phyloP scores from a whole-genome alignment of 1,140 invertebrate species.

The Mamestra configurata region DNA sequence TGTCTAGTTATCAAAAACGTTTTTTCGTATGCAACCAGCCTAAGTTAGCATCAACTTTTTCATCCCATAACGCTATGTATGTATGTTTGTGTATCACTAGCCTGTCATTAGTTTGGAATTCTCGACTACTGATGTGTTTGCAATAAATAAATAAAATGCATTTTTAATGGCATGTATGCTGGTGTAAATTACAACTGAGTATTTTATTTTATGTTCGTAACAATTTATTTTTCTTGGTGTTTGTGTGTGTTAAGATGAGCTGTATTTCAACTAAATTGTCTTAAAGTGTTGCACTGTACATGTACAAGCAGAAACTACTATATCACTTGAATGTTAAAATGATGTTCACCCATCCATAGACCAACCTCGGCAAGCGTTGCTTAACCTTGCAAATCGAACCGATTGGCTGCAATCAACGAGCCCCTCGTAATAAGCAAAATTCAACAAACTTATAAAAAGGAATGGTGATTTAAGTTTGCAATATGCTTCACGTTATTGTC shows the following conservation, averaged over 20 bases:
- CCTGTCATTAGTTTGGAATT: constrained; percentile 12
- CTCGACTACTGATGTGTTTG: constrained; percentile 1
- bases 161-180: neutral
- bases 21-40: neutral
- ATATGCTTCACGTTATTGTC: no score
- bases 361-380: neutral
- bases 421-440: no score
- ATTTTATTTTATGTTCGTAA: neutral
- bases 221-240: neutral
- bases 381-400: no score
- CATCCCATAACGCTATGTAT: neutral
- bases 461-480: no score
- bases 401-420: neutral
- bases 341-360: no score
- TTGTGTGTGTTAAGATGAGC: neutral
- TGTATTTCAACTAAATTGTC: no score
- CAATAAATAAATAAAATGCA: constrained; percentile 4
- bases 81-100: constrained; percentile 8
- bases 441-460: no score
- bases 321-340: no score
- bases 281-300: no score
- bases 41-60: neutral
- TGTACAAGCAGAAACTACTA: no score
- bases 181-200: neutral
- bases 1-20: neutral